Conservation (phyloP, 2,797 vertebrate genomes). For the Malurus splendens region DNA sequence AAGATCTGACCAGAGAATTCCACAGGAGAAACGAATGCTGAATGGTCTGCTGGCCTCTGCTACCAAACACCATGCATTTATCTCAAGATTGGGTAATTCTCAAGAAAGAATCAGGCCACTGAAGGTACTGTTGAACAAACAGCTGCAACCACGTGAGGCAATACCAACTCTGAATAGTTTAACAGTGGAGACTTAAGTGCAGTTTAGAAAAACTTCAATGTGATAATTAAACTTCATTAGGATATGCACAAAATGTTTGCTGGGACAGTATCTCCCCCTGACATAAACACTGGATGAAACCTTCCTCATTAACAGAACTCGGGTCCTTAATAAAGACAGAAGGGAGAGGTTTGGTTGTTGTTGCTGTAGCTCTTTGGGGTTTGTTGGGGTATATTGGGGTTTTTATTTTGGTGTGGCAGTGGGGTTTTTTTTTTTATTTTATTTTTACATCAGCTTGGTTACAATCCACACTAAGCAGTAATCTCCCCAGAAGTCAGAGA, state of each 20-base stretch:
- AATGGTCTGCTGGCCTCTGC: not conserved
- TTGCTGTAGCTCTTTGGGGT: not conserved
- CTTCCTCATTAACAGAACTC: not conserved
- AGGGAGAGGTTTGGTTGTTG: not conserved
- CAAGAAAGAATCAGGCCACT: not conserved
- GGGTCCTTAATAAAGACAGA: not conserved
- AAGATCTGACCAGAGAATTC: conserved; percentile 12
- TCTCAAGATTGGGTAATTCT: not conserved
- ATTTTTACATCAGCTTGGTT: not conserved
- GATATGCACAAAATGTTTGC: not conserved
- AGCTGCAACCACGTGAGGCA: not conserved
- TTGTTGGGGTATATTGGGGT: not conserved
- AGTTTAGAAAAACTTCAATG: not conserved
- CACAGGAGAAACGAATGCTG: not conserved
- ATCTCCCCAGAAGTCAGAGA: not conserved
- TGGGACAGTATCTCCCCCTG: not conserved
- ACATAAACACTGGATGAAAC: not conserved
- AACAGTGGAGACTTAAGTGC: not conserved
- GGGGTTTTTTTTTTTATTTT: not conserved
- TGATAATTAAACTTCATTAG: not conserved
- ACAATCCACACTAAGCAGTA: not conserved
- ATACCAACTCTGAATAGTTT: not conserved
- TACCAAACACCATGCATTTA: not conserved
- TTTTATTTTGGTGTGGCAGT: not conserved
- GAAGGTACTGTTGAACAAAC: not conserved